phyloP scores from a whole-genome alignment of 2,113 vertebrate species.

The Mesocricetus auratus region DNA sequence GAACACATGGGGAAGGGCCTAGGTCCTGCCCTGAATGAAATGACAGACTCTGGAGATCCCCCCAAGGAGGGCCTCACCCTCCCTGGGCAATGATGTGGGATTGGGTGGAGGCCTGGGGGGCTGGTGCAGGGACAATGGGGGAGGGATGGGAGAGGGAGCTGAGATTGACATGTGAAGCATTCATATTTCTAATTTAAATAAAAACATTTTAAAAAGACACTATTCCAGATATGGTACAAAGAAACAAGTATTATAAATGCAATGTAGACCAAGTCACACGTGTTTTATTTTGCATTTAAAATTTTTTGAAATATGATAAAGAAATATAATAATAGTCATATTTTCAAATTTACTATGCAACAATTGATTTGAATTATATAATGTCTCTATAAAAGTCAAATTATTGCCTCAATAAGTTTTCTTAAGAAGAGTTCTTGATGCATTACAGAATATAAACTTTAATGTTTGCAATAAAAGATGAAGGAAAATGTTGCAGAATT shows the following conservation, averaged over 20 bases:
- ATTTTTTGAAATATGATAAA: not conserved
- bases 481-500: conserved; percentile 43
- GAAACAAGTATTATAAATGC: not conserved
- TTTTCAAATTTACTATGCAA: conserved; percentile 30
- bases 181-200: too few species aligned
- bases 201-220: too few species aligned
- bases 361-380: conserved; percentile 51
- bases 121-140: too few species aligned
- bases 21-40: too few species aligned
- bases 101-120: too few species aligned
- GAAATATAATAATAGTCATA: conserved; percentile 18
- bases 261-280: not conserved
- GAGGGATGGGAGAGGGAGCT: too few species aligned
- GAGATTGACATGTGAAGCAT: too few species aligned
- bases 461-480: conserved; percentile 46
- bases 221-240: not conserved
- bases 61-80: too few species aligned
- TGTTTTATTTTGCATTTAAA: conserved; percentile 5
- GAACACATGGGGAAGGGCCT: too few species aligned
- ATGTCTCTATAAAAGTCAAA: not conserved
- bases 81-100: too few species aligned
- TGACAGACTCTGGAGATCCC: too few species aligned
- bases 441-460: conserved; percentile 20
- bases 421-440: conserved; percentile 27
- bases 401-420: conserved; percentile 36